Percentiles rank a stretch among this genome's conserved stretches.
phyloP scores from a whole-genome alignment of 1,140 invertebrate genomes.

The Drosophila arawakana region DNA sequence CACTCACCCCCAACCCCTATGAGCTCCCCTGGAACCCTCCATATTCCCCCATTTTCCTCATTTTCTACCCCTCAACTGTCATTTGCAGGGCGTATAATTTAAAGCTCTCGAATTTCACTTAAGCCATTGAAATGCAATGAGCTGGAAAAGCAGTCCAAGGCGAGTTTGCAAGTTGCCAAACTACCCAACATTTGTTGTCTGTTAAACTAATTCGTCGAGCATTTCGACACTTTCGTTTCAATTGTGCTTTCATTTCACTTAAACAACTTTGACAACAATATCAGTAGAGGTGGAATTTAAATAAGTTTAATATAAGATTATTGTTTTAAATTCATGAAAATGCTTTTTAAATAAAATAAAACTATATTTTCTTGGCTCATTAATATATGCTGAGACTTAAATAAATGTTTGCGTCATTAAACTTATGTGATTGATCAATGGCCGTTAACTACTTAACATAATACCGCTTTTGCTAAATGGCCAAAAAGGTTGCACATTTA shows the following conservation, averaged over 20 bases:
- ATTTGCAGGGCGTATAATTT: conserved; percentile 55
- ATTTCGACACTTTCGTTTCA: neutral
- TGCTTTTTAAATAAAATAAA: too few species aligned
- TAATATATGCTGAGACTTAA: neutral
- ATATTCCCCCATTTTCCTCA: neutral
- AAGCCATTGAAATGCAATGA: conserved; percentile 81
- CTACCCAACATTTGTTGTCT: neutral
- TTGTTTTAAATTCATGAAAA: too few species aligned
- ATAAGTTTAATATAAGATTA: too few species aligned
- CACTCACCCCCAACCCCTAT: neutral
- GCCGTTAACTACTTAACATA: too few species aligned
- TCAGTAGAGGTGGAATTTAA: neutral
- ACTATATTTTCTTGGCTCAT: neutral
- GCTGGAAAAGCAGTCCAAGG: conserved; percentile 67
- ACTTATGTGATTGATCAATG: too few species aligned
- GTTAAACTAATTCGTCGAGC: conserved; percentile 10
- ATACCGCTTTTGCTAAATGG: neutral
- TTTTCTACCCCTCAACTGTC: neutral
- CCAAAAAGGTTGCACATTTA: conserved; percentile 25
- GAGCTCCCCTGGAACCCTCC: neutral
- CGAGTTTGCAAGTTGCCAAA: conserved; percentile 30
- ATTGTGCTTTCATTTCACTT: neutral
- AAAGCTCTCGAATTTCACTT: conserved; percentile 70
- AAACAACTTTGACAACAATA: neutral
- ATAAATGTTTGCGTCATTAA: neutral